These are phyloP conservation scores for Apodemus agrarius DNA, from an alignment of 2,797 vertebrate genomes.

Conservation along the genomic window DNA sequence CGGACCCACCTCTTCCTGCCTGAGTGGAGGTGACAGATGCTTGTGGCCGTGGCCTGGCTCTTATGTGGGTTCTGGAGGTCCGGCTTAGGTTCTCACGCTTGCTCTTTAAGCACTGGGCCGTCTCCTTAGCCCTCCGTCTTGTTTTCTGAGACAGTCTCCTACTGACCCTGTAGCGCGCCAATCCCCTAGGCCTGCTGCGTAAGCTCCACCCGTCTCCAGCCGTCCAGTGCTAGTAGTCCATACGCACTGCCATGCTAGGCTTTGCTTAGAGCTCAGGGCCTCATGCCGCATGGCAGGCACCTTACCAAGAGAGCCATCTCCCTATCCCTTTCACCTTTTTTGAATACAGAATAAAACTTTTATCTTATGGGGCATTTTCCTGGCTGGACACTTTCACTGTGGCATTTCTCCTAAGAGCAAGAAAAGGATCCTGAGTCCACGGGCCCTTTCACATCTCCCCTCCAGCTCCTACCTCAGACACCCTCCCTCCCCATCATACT, in stretches of 20 bases:
- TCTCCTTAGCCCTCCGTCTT: background rate
- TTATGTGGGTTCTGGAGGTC: background rate
- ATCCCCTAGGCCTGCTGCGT: background rate
- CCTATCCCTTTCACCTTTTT: background rate
- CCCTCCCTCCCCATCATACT: background rate
- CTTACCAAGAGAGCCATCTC: background rate
- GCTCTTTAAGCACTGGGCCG: background rate
- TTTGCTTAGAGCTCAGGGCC: background rate
- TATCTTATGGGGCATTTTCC: background rate
- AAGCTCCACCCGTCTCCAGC: background rate
- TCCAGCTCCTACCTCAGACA: background rate
- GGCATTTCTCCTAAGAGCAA: background rate
- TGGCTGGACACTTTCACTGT: background rate
- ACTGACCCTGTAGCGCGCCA: background rate
- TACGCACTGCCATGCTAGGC: background rate
- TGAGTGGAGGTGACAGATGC: background rate
- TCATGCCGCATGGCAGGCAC: background rate
- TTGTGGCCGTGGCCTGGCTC: background rate
- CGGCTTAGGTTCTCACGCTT: background rate
- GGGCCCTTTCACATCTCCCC: background rate
- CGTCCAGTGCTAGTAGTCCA: background rate
- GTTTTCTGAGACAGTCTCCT: background rate
- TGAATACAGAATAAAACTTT: constrained; percentile 47
- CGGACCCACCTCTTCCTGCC: background rate
- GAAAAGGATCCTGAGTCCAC: background rate